Conservation (phyloP, 2,888 invertebrate genomes). For the Drosophila nigricruria region DNA sequence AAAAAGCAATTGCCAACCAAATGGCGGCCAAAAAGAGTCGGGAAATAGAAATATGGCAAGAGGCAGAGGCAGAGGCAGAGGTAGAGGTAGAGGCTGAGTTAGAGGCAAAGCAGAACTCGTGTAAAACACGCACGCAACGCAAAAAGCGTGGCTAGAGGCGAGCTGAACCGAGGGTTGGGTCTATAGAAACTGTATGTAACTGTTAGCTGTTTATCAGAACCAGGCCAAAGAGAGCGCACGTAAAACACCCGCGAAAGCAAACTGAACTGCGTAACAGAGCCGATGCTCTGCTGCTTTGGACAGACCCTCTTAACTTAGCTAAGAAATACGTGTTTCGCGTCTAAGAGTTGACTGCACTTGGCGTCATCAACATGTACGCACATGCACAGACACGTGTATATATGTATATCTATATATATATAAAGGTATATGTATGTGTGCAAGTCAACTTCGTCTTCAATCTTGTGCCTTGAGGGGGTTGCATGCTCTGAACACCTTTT, state of each 20-base stretch:
- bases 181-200: constrained; percentile 26
- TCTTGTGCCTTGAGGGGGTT: constrained; percentile 25
- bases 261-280: constrained; percentile 5
- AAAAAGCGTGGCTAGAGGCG: background rate
- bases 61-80: constrained; percentile 12
- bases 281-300: too few relatives aligned
- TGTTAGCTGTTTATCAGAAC: constrained; percentile 32
- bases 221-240: constrained; percentile 33
- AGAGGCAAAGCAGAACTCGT: constrained; percentile 12
- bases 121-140: constrained; percentile 26
- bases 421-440: background rate
- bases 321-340: constrained; percentile 17
- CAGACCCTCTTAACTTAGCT: constrained; percentile 9
- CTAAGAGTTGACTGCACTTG: constrained; percentile 49
- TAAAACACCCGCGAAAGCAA: constrained; percentile 22
- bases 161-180: background rate
- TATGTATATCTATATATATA: too few relatives aligned
- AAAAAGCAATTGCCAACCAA: constrained; percentile 1
- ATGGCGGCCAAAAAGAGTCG: constrained; percentile 13
- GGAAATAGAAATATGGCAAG: constrained; percentile 10
- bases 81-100: too few relatives aligned
- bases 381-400: background rate
- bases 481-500: constrained; percentile 36
- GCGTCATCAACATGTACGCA: constrained; percentile 20
- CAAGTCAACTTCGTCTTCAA: constrained; percentile 2